Conservation (phyloP, 1,140 invertebrate genomes). For the Episyrphus balteatus region DNA sequence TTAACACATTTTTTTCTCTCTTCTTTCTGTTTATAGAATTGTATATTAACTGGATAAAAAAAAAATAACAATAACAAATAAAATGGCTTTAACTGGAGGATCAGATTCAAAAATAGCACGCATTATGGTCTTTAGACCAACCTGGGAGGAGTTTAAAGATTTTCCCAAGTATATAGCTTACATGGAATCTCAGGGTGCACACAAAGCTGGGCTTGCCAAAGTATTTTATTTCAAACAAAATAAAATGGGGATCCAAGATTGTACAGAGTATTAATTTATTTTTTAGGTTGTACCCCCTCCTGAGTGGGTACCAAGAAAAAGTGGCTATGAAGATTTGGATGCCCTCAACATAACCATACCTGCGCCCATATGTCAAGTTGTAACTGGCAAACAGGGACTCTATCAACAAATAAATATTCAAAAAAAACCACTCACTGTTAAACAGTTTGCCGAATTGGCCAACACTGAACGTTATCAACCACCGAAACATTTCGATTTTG, state of each 20-base stretch:
- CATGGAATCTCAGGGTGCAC: constrained; percentile 87
- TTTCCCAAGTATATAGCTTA: constrained; percentile 83
- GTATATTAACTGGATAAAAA: too few relatives aligned
- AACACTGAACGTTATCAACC: constrained; percentile 69
- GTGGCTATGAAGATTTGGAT: constrained; percentile 68
- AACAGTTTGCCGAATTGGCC: constrained; percentile 81
- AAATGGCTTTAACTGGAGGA: neutral
- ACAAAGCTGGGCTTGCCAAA: constrained; percentile 90
- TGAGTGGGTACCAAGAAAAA: constrained; percentile 82
- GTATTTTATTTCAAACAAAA: neutral
- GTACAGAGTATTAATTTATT: too few relatives aligned
- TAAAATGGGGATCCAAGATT: neutral
- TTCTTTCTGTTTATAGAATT: too few relatives aligned
- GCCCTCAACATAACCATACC: constrained; percentile 74
- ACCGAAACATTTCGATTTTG: constrained; percentile 80
- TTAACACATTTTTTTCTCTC: too few relatives aligned
- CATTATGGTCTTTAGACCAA: constrained; percentile 78
- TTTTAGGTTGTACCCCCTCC: constrained; percentile 73
- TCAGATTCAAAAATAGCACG: constrained; percentile 20
- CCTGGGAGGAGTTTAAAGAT: constrained; percentile 92
- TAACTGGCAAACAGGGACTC: constrained; percentile 79
- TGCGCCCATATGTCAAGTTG: constrained; percentile 81
- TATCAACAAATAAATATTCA: constrained; percentile 96
- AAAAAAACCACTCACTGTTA: constrained; percentile 81
- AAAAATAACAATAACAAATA: too few relatives aligned